Evolutionary conservation across 2,888 invertebrate species (phyloP), one percentile per base, ranked within the genome.

Genomic region (Aphodius sticticus): DNA sequence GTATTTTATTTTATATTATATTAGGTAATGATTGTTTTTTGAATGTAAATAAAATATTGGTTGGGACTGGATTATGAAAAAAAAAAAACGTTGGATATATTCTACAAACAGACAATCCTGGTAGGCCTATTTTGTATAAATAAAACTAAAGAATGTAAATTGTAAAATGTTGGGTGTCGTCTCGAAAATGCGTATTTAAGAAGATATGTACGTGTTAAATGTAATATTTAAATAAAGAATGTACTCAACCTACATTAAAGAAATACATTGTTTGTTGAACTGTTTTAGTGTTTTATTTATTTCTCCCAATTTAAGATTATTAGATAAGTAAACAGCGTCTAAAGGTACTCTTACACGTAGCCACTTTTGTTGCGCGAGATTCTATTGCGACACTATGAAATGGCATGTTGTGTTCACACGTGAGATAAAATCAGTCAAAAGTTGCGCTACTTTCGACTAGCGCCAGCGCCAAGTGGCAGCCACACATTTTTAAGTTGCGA

Each of bases 101-200:
- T 74, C n/a, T 74, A 36, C 74, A 79, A 86, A 87, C 87, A 86
- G 89, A 89, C 89, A 89, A 89, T 89, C 89, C 86, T 53, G 84
- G 84, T 87, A 88, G 88, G 89, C 88, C 89, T 89, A 89, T 87
- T 87, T 87, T 88, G 85, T 87, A 87, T 84, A 83, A 83, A 84
- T 76, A 83, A 71, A 72, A 16, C 38, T 69, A 76, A 70, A 70
- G n/a, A 36, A 36, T 72, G 7, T 70, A 76, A 76, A 26, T 26
- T 26, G 26, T 26, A 69, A 35, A 35, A 82, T 81, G 80, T 77
- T 76, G 70, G 76, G 16, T 80, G 78, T 78, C 26, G 69, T 77
- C 69, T 75, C 53, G 53, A 53, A 12, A 76, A 69, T 69, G 7
- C 72, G 72, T 26, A 16, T 78, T 69, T 16, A 70, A 70, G 16